These are phyloP conservation scores for Sebastes minor DNA, from an alignment of 2,797 vertebrate genomes.

Conservation along the genomic window DNA sequence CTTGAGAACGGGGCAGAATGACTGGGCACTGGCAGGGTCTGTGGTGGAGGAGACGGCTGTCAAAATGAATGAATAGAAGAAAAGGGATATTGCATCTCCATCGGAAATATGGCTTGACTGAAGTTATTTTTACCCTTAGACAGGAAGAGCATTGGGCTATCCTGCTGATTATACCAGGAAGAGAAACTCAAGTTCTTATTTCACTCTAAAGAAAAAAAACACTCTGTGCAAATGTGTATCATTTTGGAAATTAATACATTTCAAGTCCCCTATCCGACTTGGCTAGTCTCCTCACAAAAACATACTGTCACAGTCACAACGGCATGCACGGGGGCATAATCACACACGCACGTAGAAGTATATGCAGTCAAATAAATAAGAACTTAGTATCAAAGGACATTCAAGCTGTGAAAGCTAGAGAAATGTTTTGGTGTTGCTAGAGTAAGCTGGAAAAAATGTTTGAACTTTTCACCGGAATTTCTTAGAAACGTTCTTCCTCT, in stretches of 20 bases:
- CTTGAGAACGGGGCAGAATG: slow-evolving; percentile 30
- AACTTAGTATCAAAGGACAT: slow-evolving; percentile 3
- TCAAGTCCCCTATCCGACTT: not conserved
- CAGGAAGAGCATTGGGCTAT: slow-evolving; percentile 17
- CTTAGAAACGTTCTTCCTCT: not conserved
- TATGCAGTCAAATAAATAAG: slow-evolving; percentile 7
- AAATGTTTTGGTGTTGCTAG: not conserved
- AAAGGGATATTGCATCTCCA: slow-evolving; percentile 32
- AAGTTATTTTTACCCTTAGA: slow-evolving; percentile 48
- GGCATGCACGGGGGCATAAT: not conserved
- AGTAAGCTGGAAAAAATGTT: slow-evolving; percentile 1
- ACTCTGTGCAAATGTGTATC: not conserved
- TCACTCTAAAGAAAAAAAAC: not conserved
- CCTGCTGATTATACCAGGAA: slow-evolving; percentile 2
- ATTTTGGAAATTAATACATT: not conserved
- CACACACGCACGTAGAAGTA: not conserved
- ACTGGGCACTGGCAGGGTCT: slow-evolving; percentile 28
- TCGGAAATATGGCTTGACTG: slow-evolving; percentile 32
- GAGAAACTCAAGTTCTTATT: slow-evolving; percentile 2
- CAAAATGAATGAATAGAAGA: slow-evolving; percentile 43
- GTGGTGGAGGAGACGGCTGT: slow-evolving; percentile 31
- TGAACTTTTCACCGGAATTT: not conserved
- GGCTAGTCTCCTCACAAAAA: not conserved
- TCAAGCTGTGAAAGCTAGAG: not conserved
- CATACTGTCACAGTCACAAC: slow-evolving; percentile 1